Base-by-base conservation (phyloP, 2,888 invertebrate species). In the Tetragonisca angustula region DNA sequence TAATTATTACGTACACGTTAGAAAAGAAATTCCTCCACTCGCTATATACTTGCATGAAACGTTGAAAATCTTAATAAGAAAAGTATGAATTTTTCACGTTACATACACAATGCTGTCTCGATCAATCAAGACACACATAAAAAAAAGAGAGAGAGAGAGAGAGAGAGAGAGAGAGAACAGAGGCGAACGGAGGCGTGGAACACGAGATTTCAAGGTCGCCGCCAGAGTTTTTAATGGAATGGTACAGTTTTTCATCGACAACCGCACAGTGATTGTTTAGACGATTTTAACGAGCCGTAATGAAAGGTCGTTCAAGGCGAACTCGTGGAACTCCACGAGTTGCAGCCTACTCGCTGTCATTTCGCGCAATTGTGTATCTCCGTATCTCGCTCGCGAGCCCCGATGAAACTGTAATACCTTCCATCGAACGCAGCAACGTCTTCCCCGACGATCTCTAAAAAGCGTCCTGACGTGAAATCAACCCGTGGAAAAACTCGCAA, bases 281-380 rank as follows among this genome's bases (percentile, higher is more conserved):
- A 69, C 21, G 52, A 52, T 52, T 52, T 69, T 52, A 52, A 52
- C 69, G 21, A 52, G 52, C 69, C 27, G 9, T 52, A 69, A 69
- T 69, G 69, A 69, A 69, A 69, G 69, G 32, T 69, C 69, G 69
- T 69, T 32, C 69, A 69, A 69, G 69, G 69, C 52, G 50, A 69
- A 52, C 50, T 15, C 69, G 32, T 15, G 19, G 0, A 67, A n/a
- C 43, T 65, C 43, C 43, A 43, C 49, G 21, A 43, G 9, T n/a
- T 21, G 3, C 49, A 67, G 24, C 24, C 24, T 24, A 24, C 19
- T 50, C 49, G 67, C 4, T 67, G 43, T 67, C 43, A n/a, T 67
- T 67, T 24, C 43, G 0, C 6, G 2, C 65, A 17, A 65, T 65
- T 36, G 4, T n/a, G 21, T 36, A 65, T 64, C 11, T 4, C 21